Conservation (phyloP, 2,113 vertebrate species). For the Tragelaphus scriptus region DNA sequence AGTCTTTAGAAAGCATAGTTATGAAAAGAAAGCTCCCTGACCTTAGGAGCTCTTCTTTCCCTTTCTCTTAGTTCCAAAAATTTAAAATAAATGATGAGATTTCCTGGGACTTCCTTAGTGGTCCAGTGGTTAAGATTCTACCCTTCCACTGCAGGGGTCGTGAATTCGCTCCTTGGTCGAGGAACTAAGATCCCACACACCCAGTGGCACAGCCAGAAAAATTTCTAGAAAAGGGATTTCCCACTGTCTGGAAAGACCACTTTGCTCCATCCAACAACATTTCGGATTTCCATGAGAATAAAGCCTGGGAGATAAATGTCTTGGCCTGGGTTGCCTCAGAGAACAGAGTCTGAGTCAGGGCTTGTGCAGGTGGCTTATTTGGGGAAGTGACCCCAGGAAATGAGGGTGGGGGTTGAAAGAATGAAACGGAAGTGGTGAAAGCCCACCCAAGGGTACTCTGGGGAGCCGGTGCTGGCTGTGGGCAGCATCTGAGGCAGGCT, state of each 20-base stretch:
- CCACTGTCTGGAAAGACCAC: neutral
- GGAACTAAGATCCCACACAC: neutral
- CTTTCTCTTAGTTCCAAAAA: neutral
- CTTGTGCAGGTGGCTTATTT: neutral
- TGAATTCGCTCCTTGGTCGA: accelerated
- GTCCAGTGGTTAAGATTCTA: neutral
- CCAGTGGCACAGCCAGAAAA: neutral
- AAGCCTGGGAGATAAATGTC: neutral
- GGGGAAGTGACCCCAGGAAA: neutral
- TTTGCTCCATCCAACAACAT: neutral
- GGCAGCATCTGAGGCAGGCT: neutral
- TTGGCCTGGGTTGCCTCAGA: neutral
- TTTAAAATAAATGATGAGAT: neutral
- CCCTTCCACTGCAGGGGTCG: neutral
- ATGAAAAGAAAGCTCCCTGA: neutral
- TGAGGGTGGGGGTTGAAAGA: too few species aligned
- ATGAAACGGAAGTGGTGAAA: neutral
- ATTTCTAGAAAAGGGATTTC: neutral
- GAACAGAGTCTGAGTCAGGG: neutral
- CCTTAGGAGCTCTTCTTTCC: neutral
- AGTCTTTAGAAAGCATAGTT: neutral
- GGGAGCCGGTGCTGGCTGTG: neutral
- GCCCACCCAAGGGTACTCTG: neutral
- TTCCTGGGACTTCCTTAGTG: neutral
- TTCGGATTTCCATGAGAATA: neutral